Evolutionary conservation across 2,888 invertebrate species (phyloP).

Genomic region (Hyposoter didymator): DNA sequence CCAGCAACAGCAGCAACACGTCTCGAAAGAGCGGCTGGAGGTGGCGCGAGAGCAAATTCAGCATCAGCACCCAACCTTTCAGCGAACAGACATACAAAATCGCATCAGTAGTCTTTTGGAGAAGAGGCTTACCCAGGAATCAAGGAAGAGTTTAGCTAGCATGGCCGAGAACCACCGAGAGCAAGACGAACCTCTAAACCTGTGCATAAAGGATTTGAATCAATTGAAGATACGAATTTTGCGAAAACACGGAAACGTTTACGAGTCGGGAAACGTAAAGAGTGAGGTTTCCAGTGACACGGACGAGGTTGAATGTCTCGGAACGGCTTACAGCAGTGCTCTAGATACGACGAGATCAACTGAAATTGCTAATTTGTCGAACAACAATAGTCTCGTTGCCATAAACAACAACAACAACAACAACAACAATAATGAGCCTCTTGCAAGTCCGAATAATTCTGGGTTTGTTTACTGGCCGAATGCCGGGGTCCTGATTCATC

Average conservation of each 20-base stretch:
- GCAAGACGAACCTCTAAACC: slow-evolving; percentile 92
- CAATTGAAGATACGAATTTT: slow-evolving; percentile 88
- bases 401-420: slow-evolving; percentile 67
- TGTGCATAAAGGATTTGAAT: slow-evolving; percentile 92
- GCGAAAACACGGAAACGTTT: slow-evolving; percentile 88
- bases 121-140: slow-evolving; percentile 89
- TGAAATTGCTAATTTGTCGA: slow-evolving; percentile 59
- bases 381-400: slow-evolving; percentile 60
- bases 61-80: slow-evolving; percentile 79
- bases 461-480: slow-evolving; percentile 90
- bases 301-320: slow-evolving; percentile 85
- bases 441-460: slow-evolving; percentile 79
- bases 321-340: slow-evolving; percentile 73
- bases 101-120: slow-evolving; percentile 90
- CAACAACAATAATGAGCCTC: slow-evolving; percentile 78
- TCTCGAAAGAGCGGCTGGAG: slow-evolving; percentile 74
- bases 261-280: slow-evolving; percentile 87
- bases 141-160: slow-evolving; percentile 84
- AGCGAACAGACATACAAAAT: slow-evolving; percentile 89
- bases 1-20: slow-evolving; percentile 26
- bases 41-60: slow-evolving; percentile 69
- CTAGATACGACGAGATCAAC: slow-evolving; percentile 62
- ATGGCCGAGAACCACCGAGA: slow-evolving; percentile 83
- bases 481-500: slow-evolving; percentile 90
- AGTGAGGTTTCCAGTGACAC: slow-evolving; percentile 85